Percentiles rank a stretch among this genome's conserved stretches.
Conservation (phyloP, 2,888 invertebrate species). For the Aethes cnicana region DNA sequence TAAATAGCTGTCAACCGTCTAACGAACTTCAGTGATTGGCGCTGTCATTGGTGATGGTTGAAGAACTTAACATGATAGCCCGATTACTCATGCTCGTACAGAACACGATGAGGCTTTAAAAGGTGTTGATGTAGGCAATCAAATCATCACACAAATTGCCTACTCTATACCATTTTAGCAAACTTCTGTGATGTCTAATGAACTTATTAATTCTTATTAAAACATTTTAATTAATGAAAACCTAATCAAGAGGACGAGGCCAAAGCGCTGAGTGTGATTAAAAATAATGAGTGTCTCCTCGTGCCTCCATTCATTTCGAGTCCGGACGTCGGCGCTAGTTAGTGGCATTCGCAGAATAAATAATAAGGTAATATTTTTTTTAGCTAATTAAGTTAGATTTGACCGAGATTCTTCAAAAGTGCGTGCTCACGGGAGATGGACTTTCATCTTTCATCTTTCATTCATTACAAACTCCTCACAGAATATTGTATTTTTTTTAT, state of each 20-base stretch:
- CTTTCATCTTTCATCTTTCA: too few relatives aligned
- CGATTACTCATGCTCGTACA: too few relatives aligned
- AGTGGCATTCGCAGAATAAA: slow-evolving; percentile 10
- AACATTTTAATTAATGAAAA: slow-evolving; percentile 23
- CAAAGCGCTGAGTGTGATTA: slow-evolving; percentile 21
- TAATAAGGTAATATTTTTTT: slow-evolving; percentile 6
- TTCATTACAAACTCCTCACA: too few relatives aligned
- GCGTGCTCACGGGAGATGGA: background rate
- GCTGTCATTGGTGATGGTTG: too few relatives aligned
- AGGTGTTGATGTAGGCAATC: too few relatives aligned
- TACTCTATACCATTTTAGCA: background rate
- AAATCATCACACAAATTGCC: too few relatives aligned
- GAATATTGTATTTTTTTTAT: too few relatives aligned
- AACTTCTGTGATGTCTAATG: background rate
- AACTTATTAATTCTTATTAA: slow-evolving; percentile 10
- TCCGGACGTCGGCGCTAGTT: background rate
- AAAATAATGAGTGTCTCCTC: slow-evolving; percentile 27
- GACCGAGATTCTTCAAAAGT: background rate
- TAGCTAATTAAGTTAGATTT: background rate
- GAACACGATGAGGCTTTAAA: too few relatives aligned
- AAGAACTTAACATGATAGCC: too few relatives aligned
- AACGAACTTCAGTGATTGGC: too few relatives aligned
- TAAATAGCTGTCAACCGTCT: too few relatives aligned
- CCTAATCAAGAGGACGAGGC: slow-evolving; percentile 25
- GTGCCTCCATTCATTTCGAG: slow-evolving; percentile 17